Percentiles rank a stretch among this genome's conserved stretches.
Evolutionary conservation across 2,797 vertebrate genomes (phyloP).

Genomic region (Hemitrygon akajei): DNA sequence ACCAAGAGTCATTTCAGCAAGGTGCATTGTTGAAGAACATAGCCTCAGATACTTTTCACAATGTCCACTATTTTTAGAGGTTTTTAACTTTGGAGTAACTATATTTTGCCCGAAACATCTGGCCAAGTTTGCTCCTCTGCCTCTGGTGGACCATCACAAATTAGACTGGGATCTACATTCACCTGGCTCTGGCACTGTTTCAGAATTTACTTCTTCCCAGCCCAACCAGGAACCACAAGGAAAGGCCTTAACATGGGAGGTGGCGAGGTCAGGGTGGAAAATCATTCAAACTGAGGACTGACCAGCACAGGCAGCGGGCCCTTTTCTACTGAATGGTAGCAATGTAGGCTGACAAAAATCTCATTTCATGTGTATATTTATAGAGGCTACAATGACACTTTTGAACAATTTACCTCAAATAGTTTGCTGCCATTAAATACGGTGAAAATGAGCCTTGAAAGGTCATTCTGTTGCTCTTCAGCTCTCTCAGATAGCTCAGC

Average conservation of each 20-base stretch:
- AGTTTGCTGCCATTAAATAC: background rate
- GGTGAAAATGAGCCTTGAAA: background rate
- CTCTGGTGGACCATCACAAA: background rate
- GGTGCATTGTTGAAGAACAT: background rate
- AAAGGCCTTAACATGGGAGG: background rate
- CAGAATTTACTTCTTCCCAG: background rate
- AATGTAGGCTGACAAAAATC: too few species aligned
- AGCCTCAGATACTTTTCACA: too few species aligned
- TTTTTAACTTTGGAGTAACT: too few species aligned
- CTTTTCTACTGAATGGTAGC: too few species aligned
- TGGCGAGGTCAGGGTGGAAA: too few species aligned
- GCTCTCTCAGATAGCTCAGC: background rate
- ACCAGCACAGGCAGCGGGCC: too few species aligned
- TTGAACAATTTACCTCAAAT: constrained; percentile 25
- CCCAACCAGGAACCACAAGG: too few species aligned
- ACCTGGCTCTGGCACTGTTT: background rate
- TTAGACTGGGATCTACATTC: background rate
- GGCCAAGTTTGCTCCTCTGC: background rate
- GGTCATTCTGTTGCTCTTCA: background rate
- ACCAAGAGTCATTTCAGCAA: background rate
- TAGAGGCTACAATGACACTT: background rate
- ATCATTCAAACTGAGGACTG: too few species aligned
- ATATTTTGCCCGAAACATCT: background rate
- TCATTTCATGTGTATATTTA: background rate
- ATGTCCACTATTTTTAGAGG: too few species aligned